phyloP scores from a whole-genome alignment of 2,797 vertebrate genomes.

The Cygnus olor region DNA sequence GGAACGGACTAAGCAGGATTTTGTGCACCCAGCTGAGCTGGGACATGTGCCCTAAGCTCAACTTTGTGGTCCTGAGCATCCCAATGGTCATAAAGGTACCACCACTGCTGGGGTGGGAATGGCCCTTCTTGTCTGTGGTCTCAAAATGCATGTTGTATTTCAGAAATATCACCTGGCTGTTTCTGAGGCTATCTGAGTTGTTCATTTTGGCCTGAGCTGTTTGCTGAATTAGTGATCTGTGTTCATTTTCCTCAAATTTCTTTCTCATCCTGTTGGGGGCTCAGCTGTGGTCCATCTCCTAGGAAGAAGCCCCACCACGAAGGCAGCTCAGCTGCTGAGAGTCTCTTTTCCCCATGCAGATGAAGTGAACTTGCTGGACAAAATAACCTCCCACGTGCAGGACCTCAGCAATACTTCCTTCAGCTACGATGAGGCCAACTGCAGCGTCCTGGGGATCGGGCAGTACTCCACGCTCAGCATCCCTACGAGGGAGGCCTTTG shows the following conservation, averaged over 20 bases:
- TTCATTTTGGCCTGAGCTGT: not conserved
- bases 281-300: not conserved
- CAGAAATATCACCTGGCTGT: not conserved
- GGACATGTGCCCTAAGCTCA: not conserved
- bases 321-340: not conserved
- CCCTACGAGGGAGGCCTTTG: constrained; percentile 80
- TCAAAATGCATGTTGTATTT: accelerated
- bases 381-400: constrained; percentile 71
- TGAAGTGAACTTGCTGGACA: constrained; percentile 84
- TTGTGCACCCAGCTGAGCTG: not conserved
- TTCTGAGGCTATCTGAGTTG: not conserved
- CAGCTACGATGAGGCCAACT: constrained; percentile 72
- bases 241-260: not conserved
- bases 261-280: accelerated
- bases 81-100: not conserved
- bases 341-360: constrained; percentile 71
- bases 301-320: not conserved
- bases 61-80: not conserved
- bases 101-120: not conserved
- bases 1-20: not conserved
- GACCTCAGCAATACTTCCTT: constrained; percentile 82
- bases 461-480: constrained; percentile 87
- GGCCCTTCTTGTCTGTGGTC: not conserved
- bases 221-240: not conserved
- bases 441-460: constrained; percentile 83